Percentiles rank a stretch among this genome's conserved stretches.
Evolutionary conservation across 2,797 vertebrate species (phyloP).

Genomic region (Salmo trutta): DNA sequence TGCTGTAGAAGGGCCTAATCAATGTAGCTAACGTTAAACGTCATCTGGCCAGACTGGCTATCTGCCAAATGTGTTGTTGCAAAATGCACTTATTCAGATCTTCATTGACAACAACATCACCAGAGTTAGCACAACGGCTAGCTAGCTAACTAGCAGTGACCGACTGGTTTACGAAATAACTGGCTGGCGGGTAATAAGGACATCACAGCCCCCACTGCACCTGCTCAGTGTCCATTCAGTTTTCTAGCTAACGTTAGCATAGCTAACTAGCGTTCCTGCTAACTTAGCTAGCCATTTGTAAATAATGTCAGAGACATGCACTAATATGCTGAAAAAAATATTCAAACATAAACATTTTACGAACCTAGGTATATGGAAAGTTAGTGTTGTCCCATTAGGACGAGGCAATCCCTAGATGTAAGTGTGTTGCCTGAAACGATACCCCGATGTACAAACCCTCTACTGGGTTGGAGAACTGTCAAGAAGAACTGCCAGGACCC

Average conservation of each 20-base stretch:
- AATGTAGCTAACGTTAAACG: neutral
- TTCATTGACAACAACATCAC: neutral
- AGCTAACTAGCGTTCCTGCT: constrained; percentile 36
- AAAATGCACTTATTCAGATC: neutral
- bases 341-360: constrained; percentile 26
- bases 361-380: constrained; percentile 52
- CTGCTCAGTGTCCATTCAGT: constrained; percentile 49
- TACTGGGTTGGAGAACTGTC: constrained; percentile 33
- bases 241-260: constrained; percentile 28
- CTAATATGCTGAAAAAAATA: neutral
- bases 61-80: neutral
- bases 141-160: neutral
- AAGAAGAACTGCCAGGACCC: constrained; percentile 36
- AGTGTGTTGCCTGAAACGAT: constrained; percentile 45
- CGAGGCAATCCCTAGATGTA: constrained; percentile 30
- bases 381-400: constrained; percentile 46
- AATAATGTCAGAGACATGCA: neutral
- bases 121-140: neutral
- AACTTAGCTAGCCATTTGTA: neutral
- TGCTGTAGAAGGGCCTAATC: neutral
- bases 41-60: too few species aligned
- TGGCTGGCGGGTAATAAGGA: neutral
- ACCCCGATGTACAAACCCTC: constrained; percentile 58
- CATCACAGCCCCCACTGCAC: constrained; percentile 45
- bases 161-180: neutral